Evolutionary conservation across 2,888 invertebrate genomes (phyloP), one percentile per base, ranked within the genome.

Genomic region (Schrankia costaestrigalis): DNA sequence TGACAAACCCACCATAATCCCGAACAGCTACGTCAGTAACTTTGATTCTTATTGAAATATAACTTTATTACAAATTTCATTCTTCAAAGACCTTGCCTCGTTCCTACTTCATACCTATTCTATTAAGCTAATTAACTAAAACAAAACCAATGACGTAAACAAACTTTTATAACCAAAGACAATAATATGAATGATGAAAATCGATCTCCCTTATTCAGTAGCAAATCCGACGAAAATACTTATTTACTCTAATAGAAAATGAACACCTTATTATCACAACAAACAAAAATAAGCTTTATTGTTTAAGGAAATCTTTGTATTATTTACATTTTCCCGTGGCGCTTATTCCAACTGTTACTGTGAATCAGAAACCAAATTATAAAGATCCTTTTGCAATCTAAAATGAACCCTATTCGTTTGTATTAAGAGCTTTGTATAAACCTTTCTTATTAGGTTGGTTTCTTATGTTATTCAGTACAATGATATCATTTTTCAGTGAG

Each of bases 271-370:
- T 24, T 26, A 21, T n/a, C 1, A 8, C 24, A 33, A 32, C 46
- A 50, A 45, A 40, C 46, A 41, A 50, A 50, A 44, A 50, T 36
- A 45, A 40, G 19, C 54, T 35, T 45, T 43, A 43, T 33, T 40
- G 31, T 31, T 23, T 10, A 32, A 37, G 26, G 29, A 30, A 28
- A 22, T 28, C 11, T 26, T 41, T 28, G 26, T 30, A 34, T 40
- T 42, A 46, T 50, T 49, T 23, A 24, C 40, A 45, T 35, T 50
- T 45, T 57, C 37, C 47, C 41, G 26, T 50, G 37, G 12, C 34
- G 10, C 26, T 26, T 24, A 25, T 35, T 27, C 13, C 11, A 37
- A 17, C 23, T 11, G 23, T 9, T 25, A 11, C 10, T 19, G 11
- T 25, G 11, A 11, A 27, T 13, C 14, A 1, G 4, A 22, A 10